Evolutionary conservation across 2,797 vertebrate species (phyloP).

Genomic region (Garrulus glandarius): DNA sequence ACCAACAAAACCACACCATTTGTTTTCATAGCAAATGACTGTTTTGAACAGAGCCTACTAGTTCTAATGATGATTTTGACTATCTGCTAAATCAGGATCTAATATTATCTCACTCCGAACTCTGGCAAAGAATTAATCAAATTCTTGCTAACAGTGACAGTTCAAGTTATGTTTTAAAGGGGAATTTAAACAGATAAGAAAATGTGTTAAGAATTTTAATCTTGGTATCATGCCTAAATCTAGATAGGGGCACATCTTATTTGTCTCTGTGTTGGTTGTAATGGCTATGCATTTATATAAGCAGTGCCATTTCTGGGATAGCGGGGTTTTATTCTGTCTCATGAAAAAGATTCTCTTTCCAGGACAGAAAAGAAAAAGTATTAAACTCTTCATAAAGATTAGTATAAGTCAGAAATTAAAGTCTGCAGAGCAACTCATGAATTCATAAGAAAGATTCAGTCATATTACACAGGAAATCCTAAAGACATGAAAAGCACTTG

Average conservation of each 20-base stretch:
- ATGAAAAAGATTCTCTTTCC: background rate
- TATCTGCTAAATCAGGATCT: background rate
- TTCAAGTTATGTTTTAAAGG: background rate
- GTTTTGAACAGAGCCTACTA: background rate
- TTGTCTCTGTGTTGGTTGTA: background rate
- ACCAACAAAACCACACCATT: rapidly evolving
- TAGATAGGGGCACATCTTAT: background rate
- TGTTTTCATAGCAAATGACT: background rate
- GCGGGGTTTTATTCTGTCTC: background rate
- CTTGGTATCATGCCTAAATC: background rate
- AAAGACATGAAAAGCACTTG: background rate
- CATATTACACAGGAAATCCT: background rate
- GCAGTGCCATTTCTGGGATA: background rate
- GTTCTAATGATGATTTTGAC: background rate
- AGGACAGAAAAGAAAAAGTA: background rate
- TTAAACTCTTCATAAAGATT: background rate
- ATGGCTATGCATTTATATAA: background rate
- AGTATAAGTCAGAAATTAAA: background rate
- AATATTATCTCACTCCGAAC: background rate
- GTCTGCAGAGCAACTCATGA: background rate
- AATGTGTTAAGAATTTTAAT: background rate
- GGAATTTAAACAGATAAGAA: background rate
- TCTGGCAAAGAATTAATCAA: background rate
- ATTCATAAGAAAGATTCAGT: background rate
- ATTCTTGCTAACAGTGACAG: background rate